These are phyloP conservation scores for Pararge aegeria DNA, from an alignment of 1,140 invertebrate genomes.

Conservation along the genomic window DNA sequence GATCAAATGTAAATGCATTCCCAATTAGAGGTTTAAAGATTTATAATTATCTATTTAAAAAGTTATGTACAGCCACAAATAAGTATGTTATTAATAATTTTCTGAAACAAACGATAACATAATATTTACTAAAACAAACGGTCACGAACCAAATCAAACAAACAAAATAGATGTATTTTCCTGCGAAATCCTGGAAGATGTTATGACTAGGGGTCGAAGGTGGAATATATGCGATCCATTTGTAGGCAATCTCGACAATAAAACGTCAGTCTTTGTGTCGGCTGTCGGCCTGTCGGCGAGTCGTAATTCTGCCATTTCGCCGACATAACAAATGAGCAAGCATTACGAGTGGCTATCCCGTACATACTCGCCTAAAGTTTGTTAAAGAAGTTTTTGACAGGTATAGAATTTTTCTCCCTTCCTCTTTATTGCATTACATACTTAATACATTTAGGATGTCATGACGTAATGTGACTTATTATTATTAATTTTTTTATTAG, in stretches of 20 bases:
- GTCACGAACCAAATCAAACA: background rate
- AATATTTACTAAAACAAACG: too few species aligned
- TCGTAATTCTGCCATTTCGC: slow-evolving; percentile 63
- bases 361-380: slow-evolving; percentile 33
- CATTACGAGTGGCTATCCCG: slow-evolving; percentile 50
- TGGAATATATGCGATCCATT: slow-evolving; percentile 63
- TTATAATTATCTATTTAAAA: too few species aligned
- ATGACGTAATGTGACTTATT: too few species aligned
- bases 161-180: background rate
- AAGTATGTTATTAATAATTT: too few species aligned
- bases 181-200: slow-evolving; percentile 8
- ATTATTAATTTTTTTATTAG: too few species aligned
- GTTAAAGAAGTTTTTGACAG: slow-evolving; percentile 10
- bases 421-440: too few species aligned
- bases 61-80: too few species aligned
- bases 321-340: slow-evolving; percentile 69
- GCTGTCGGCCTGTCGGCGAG: slow-evolving; percentile 62
- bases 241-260: slow-evolving; percentile 73
- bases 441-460: too few species aligned
- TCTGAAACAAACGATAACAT: too few species aligned
- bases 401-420: background rate
- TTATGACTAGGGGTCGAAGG: slow-evolving; percentile 45
- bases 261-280: slow-evolving; percentile 70
- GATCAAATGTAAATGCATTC: too few species aligned
- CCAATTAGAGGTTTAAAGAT: too few species aligned